Evolutionary conservation across 2,888 invertebrate genomes (phyloP).

Genomic region (Anorthoa munda): DNA sequence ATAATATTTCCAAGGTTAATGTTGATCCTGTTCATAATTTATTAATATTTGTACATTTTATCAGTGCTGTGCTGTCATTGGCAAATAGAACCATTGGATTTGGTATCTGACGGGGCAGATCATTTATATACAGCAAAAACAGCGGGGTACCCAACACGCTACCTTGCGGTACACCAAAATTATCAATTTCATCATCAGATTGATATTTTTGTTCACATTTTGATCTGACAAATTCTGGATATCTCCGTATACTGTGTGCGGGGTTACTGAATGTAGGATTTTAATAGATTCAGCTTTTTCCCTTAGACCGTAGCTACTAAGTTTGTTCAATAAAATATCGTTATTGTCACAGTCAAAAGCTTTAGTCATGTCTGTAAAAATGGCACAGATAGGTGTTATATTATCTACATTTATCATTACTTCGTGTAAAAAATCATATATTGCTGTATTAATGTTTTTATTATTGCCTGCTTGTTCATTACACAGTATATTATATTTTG

Average conservation of each 20-base stretch:
- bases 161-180: not conserved
- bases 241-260: not conserved
- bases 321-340: too few relatives aligned
- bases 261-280: too few relatives aligned
- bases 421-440: not conserved
- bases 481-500: not conserved
- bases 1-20: too few relatives aligned
- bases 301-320: too few relatives aligned
- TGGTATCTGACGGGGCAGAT: not conserved
- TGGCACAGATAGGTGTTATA: not conserved
- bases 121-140: not conserved
- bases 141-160: not conserved
- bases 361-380: too few relatives aligned
- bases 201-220: not conserved
- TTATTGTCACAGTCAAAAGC: too few relatives aligned
- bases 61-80: too few relatives aligned
- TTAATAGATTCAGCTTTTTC: too few relatives aligned
- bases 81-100: not conserved
- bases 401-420: slow-evolving; percentile 1
- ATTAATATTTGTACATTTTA: too few relatives aligned
- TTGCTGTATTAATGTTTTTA: not conserved
- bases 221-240: not conserved
- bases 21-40: too few relatives aligned
- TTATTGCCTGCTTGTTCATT: not conserved
- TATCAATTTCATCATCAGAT: not conserved